These are phyloP conservation scores for Anthopleura xanthogrammica DNA, from an alignment of 92 coral and sea anemone genomes.

Conservation along the genomic window DNA sequence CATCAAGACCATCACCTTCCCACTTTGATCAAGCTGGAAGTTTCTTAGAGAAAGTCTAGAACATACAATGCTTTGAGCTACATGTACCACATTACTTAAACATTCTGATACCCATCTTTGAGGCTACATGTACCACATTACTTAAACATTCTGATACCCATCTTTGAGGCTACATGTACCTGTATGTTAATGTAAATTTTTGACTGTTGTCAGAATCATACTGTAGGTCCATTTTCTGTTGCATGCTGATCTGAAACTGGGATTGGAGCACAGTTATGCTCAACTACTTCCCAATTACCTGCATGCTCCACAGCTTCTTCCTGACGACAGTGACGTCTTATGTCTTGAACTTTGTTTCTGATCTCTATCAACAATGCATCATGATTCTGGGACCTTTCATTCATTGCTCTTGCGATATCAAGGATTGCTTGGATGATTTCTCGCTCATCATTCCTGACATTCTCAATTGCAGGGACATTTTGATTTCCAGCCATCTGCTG, in stretches of 20 bases:
- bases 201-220: not conserved
- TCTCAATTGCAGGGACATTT: slow-evolving; percentile 25
- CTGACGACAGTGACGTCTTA: slow-evolving; percentile 22
- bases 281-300: slow-evolving; percentile 32
- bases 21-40: too few species aligned
- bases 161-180: too few species aligned
- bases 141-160: too few species aligned
- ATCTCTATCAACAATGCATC: slow-evolving; percentile 30
- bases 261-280: slow-evolving; percentile 18
- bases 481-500: slow-evolving; percentile 26
- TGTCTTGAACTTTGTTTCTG: slow-evolving; percentile 1
- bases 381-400: slow-evolving; percentile 24
- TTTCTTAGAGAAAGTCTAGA: too few species aligned
- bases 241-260: slow-evolving; percentile 30
- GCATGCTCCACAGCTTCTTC: slow-evolving; percentile 39
- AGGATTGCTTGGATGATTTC: not conserved
- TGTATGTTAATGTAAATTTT: too few species aligned
- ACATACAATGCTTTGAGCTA: too few species aligned
- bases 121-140: too few species aligned
- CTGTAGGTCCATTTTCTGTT: slow-evolving; percentile 16
- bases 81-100: too few species aligned
- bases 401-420: slow-evolving; percentile 25
- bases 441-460: slow-evolving; percentile 16
- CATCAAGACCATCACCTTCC: too few species aligned
- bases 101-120: too few species aligned